Evolutionary conservation across 2,797 vertebrate species (phyloP), one percentile per base, ranked within the genome.

Genomic region (Anas acuta): DNA sequence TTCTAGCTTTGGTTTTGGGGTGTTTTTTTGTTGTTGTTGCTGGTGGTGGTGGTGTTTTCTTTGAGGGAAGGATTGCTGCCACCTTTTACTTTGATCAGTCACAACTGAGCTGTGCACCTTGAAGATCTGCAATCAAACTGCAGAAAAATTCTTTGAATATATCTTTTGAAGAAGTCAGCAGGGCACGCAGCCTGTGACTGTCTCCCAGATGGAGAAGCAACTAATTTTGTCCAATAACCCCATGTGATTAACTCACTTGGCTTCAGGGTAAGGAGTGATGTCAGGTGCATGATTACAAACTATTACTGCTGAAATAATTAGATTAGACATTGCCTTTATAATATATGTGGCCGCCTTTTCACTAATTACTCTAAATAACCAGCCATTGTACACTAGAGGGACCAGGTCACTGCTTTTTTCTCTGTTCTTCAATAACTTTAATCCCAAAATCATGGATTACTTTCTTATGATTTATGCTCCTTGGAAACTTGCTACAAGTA

Each of bases 231-330:
- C 91, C 93, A 83, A 15, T 58, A 91, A 72, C 84, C 76, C 89
- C 84, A 54, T 81, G 91, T 83, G 84, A 89, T 93, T 72, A 51
- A 43, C 47, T 78, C 72, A 80, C 18, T 92, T 96, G 93, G 87
- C 89, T 95, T 65, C 91, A 89, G 76, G 51, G 78, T 28, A 66
- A 87, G 79, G 73, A 87, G 66, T 87, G 92, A 45, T 69, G 82
- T 91, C 93, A 96, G 92, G 89, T 91, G 73, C 91, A 91, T 81
- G 75, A 4, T 91, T 92, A 66, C 79, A 58, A 85, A 92, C 65
- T 71, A 47, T 75, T 81, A 33, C 79, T 92, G 91, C 89, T 93
- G 87, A 94, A 93, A 43, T 93, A 94, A 95, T 96, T 93, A 43
- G 93, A 87, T 84, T 49, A 89, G 92, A 90, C 92, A 71, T 60